Evolutionary conservation across 35 echinoderm and acorn worm genomes (phyloP), one percentile per base, ranked within the genome.

Genomic region (Strongylocentrotus purpuratus): DNA sequence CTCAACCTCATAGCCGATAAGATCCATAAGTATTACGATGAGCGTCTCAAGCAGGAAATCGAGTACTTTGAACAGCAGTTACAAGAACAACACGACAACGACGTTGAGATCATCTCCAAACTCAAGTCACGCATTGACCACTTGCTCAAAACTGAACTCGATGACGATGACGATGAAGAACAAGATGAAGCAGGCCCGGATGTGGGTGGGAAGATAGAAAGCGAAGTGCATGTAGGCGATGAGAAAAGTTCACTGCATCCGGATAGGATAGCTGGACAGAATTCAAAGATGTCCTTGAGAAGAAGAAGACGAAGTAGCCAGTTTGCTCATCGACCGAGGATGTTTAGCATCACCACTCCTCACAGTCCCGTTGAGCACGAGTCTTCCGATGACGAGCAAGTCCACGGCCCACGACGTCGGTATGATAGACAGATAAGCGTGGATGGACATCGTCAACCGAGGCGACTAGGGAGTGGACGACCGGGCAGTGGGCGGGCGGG

Each of bases 31-130:
- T 98, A 96, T 86, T 98, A 97, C 47, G 97, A 98, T n/a, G 97
- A 98, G 2, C 96, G 95, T 31, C 89, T 98, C 9, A 95, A 96
- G 50, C 91, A 98, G 55, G 97, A 98, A 59, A 95, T 98, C 45
- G 50, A 91, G 45, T 98, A 98, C 93, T 98, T 98, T 89, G 96
- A 98, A 86, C 59, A 98, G 85, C 97, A 98, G 61, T 86, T 98
- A 45, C 94, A 98, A 87, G 96, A 96, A 32, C 96, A 97, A 55
- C 95, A 94, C 88, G 93, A 94, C 33, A 95, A 95, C 61, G 96
- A 98, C 46, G 33, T 65, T 45, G 71, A 94, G 8, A 94, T 93
- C 20, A 98, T 98, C 46, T 47, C 70, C 9, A 94, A 95, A 31
- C 48, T 98, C 12, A 95, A 95, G 87, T 71, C 59, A 31, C 45